Base-by-base conservation (phyloP, 2,888 invertebrate genomes). In the Chrysotoxum bicinctum region DNA sequence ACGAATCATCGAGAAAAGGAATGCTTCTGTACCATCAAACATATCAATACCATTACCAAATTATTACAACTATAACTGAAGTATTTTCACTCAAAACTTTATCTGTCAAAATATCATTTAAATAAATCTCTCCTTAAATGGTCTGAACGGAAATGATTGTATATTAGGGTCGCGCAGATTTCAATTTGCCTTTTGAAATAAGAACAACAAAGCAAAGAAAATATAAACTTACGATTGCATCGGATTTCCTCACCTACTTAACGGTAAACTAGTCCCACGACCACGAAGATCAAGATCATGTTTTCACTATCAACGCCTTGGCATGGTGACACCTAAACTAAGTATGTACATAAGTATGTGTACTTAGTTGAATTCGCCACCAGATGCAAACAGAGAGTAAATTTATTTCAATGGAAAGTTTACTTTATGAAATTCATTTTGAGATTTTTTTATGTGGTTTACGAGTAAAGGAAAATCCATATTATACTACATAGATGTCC, bases 181-280 rank as follows among this genome's bases (percentile, higher is more conserved):
- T 64, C 52, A 32, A 26, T 72, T 64, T 60, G 66, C 43, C 45
- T 26, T 30, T 14, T 21, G 16, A 54, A 45, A 62, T 7, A 54
- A 40, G 16, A 21, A 14, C 5, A 14, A 1, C 23, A 50, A 0
- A 19, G 10, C 45, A 45, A 45, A 0, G n/a, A 60, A n/a, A 60
- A 60, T n/a, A 58, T 37, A 26, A 60, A 12, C 37, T 26, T 43
- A 60, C 40, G 64, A 3, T 45, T 68, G 72, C 68, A 83, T 83
- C 72, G 23, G 16, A 78, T 83, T 83, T 83, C 82, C 73, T 83
- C 58, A 78, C 84, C 80, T 80, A 85, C 79, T 79, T 80, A 80
- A 80, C 64, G 74, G 60, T 43, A 72, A 68, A 76, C 72, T 62
- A 76, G 76, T 85, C 80, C 54, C 80, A 85, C 70, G 70, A 80